phyloP scores from a whole-genome alignment of 1,140 invertebrate species.

The Euura lappo region DNA sequence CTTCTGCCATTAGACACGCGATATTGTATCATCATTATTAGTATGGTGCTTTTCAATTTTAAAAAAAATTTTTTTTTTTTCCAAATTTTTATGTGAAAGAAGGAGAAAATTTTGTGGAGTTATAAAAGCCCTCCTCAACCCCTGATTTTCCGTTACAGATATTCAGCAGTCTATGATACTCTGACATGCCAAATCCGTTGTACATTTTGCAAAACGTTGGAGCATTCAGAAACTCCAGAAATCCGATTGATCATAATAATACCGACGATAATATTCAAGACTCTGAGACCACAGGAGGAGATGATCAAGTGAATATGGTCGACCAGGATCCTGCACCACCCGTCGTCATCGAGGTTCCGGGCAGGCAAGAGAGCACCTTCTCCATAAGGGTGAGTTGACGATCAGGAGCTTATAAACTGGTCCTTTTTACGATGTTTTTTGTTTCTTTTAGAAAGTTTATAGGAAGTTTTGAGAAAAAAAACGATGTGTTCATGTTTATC shows the following conservation, averaged over 20 bases:
- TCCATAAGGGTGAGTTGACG: neutral
- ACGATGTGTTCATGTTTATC: no score
- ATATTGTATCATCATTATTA: no score
- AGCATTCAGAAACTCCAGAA: neutral
- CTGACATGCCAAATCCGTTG: slow-evolving; percentile 9
- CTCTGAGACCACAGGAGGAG: neutral
- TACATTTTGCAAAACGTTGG: slow-evolving; percentile 1
- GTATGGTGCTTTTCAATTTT: no score
- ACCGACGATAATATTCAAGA: neutral
- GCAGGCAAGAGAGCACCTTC: neutral
- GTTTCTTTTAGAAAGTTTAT: no score
- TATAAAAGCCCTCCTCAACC: no score
- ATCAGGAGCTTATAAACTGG: no score
- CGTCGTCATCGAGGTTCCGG: slow-evolving; percentile 5
- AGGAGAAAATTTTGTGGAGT: no score
- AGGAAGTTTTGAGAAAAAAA: no score
- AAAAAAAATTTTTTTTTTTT: no score
- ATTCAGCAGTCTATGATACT: neutral
- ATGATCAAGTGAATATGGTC: neutral
- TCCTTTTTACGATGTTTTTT: no score
- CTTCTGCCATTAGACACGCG: no score
- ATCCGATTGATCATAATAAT: neutral
- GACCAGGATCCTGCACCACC: neutral
- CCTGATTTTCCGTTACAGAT: slow-evolving; percentile 4
- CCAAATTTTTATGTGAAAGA: no score